These are phyloP conservation scores for Coracias cyanogaster DNA, from an alignment of 2,797 vertebrate genomes.

Conservation along the genomic window DNA sequence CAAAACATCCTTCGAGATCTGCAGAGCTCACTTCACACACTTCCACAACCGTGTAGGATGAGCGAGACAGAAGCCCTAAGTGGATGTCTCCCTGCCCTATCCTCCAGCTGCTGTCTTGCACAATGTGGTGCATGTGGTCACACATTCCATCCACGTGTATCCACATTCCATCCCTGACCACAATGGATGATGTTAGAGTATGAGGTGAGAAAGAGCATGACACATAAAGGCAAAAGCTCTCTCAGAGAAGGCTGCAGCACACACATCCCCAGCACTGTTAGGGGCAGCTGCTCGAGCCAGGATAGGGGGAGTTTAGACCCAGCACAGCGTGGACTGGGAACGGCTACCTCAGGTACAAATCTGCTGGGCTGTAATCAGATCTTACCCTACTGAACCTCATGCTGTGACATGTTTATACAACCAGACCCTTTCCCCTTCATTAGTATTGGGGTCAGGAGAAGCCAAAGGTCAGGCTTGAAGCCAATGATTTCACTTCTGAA, in stretches of 20 bases:
- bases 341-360: background rate
- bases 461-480: background rate
- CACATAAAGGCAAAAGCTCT: fast-evolving
- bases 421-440: background rate
- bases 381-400: background rate
- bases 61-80: fast-evolving
- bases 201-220: fast-evolving
- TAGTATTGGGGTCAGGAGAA: background rate
- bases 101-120: background rate
- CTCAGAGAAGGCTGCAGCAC: background rate
- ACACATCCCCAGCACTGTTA: background rate
- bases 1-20: background rate
- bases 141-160: no score
- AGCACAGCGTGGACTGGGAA: background rate
- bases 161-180: background rate
- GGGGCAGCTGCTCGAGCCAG: background rate
- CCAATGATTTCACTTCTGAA: slow-evolving; percentile 9
- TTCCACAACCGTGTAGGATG: fast-evolving
- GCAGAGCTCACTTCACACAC: background rate
- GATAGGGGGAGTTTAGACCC: background rate
- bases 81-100: background rate
- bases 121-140: fast-evolving
- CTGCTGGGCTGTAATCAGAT: background rate
- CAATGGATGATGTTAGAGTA: fast-evolving
- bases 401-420: background rate